phyloP scores from a whole-genome alignment of 2,113 vertebrate species.

The Mustela lutreola region DNA sequence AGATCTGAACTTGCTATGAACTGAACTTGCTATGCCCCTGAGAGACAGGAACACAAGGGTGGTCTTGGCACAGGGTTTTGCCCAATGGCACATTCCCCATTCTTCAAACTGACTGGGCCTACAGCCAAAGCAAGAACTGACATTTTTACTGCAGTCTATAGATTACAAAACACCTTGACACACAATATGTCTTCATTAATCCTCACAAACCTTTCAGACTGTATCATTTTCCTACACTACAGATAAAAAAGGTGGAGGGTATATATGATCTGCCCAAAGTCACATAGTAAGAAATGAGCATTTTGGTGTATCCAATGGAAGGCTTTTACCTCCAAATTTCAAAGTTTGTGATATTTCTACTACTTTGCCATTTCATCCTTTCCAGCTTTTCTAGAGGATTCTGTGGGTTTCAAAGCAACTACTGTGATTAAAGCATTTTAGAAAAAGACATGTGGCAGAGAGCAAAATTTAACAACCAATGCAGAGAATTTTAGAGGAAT shows the following conservation, averaged over 20 bases:
- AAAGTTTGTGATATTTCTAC: background rate
- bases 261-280: background rate
- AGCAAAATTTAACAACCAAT: constrained; percentile 4
- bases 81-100: background rate
- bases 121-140: background rate
- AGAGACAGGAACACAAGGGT: background rate
- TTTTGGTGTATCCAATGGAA: background rate
- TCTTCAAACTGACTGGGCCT: background rate
- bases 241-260: background rate
- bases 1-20: background rate
- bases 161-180: background rate
- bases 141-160: background rate
- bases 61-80: background rate
- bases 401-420: background rate
- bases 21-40: no score
- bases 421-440: background rate
- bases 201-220: background rate
- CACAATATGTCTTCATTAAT: background rate
- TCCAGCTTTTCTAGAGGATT: background rate
- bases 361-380: background rate
- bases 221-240: background rate
- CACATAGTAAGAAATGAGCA: background rate
- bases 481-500: background rate
- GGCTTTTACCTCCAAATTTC: background rate
- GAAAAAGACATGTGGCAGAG: background rate